Conservation (phyloP, 2,888 invertebrate species). For the Drosophila paranaensis region DNA sequence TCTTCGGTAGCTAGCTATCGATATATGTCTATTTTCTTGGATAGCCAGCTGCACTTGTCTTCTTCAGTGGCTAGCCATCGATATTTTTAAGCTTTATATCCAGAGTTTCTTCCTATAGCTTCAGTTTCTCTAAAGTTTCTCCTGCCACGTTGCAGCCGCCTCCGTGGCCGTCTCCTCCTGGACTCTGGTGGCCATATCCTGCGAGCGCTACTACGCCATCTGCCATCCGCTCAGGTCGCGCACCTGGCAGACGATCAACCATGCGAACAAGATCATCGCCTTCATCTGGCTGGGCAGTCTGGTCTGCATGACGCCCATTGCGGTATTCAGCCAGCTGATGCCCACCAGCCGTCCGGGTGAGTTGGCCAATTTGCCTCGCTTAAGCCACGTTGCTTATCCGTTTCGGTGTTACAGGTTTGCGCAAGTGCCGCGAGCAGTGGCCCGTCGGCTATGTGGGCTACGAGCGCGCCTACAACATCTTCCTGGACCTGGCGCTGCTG, state of each 20-base stretch:
- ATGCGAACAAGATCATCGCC: conserved; percentile 90
- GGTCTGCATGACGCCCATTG: conserved; percentile 88
- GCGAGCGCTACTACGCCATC: conserved; percentile 92
- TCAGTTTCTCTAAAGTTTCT: no score
- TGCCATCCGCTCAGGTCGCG: conserved; percentile 90
- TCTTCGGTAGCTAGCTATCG: no score
- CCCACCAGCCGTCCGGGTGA: conserved; percentile 85
- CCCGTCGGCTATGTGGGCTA: conserved; percentile 85
- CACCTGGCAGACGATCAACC: conserved; percentile 91
- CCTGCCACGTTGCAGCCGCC: conserved; percentile 86
- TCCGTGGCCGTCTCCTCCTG: conserved; percentile 91
- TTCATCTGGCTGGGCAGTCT: conserved; percentile 89
- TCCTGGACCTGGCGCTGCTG: conserved; percentile 88
- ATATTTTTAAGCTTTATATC: no score
- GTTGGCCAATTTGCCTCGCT: conserved; percentile 1
- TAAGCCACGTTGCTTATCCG: neutral
- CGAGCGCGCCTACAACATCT: conserved; percentile 88
- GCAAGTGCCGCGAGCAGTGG: conserved; percentile 88
- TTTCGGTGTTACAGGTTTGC: conserved; percentile 85
- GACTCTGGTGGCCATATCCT: conserved; percentile 91
- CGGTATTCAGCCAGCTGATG: conserved; percentile 86
- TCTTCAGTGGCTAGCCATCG: no score
- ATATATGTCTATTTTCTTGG: no score
- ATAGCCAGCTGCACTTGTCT: no score
- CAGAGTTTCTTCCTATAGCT: no score